phyloP scores from a whole-genome alignment of 2,888 invertebrate genomes.

The Acanthosepion lycidas region DNA sequence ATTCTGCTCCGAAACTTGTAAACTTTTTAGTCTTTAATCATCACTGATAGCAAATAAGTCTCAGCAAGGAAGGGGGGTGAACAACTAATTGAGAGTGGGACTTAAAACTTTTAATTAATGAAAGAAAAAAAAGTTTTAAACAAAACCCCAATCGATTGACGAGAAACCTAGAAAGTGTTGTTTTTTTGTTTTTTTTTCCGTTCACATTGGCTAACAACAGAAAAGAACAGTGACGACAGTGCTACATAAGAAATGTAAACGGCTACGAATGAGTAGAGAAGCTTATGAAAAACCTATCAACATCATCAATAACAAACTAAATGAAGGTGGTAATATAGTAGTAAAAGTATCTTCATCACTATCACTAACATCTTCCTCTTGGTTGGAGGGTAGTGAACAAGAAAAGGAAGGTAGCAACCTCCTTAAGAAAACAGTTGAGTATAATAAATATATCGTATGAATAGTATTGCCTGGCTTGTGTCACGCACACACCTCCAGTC shows the following conservation, averaged over 20 bases:
- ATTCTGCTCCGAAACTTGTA: not conserved
- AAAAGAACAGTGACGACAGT: not conserved
- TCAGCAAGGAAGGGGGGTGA: not conserved
- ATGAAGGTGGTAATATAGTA: not conserved
- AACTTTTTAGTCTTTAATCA: not conserved
- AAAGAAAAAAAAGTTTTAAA: not conserved
- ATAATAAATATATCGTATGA: not conserved
- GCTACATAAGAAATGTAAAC: not conserved
- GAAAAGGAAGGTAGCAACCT: not conserved
- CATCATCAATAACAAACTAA: not conserved
- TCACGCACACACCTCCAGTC: conserved; percentile 14
- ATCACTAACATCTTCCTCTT: not conserved
- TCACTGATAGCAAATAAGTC: not conserved
- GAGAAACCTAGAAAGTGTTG: not conserved
- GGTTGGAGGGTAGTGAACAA: not conserved
- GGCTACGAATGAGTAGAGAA: not conserved
- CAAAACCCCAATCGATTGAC: not conserved
- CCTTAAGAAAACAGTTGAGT: not conserved
- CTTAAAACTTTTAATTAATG: conserved; percentile 20
- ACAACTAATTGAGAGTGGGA: not conserved
- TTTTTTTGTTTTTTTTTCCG: not conserved
- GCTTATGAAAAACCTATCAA: too few species aligned
- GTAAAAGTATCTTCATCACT: not conserved
- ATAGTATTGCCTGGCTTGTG: not conserved
- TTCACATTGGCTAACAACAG: not conserved